These are phyloP conservation scores for Stramonita haemastoma DNA, from an alignment of 2,888 invertebrate genomes.

Conservation along the genomic window DNA sequence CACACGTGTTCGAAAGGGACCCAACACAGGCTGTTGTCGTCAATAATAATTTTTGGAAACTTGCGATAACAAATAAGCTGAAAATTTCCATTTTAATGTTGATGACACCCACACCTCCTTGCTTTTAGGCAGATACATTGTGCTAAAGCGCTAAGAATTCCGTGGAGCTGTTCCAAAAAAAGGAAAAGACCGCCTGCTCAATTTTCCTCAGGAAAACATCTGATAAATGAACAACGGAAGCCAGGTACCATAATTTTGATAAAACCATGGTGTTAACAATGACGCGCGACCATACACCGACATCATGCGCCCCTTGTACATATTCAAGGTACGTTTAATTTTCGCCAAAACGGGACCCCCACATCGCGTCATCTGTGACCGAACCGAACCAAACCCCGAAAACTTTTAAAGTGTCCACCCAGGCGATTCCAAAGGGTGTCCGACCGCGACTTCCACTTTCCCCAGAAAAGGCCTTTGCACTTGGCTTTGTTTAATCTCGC, in stretches of 20 bases:
- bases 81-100: not conserved
- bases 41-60: not conserved
- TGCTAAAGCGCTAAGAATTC: not conserved
- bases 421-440: slow-evolving; percentile 45
- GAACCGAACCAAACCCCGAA: slow-evolving; percentile 50
- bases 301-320: not conserved
- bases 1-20: not conserved
- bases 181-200: not conserved
- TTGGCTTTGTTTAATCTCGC: slow-evolving; percentile 39
- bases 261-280: not conserved
- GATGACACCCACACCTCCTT: not conserved
- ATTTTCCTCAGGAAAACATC: not conserved
- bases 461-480: slow-evolving; percentile 33
- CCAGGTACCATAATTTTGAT: not conserved
- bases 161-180: not conserved
- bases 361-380: slow-evolving; percentile 39
- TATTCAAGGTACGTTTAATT: not conserved
- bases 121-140: not conserved
- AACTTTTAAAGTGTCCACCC: slow-evolving; percentile 50
- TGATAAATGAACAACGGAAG: not conserved
- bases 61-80: not conserved
- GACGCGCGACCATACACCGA: not conserved
- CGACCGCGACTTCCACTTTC: slow-evolving; percentile 29
- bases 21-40: not conserved
- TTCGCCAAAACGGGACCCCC: not conserved